Evolutionary conservation across 1,140 invertebrate genomes (phyloP).

Genomic region (Drosophila repleta): DNA sequence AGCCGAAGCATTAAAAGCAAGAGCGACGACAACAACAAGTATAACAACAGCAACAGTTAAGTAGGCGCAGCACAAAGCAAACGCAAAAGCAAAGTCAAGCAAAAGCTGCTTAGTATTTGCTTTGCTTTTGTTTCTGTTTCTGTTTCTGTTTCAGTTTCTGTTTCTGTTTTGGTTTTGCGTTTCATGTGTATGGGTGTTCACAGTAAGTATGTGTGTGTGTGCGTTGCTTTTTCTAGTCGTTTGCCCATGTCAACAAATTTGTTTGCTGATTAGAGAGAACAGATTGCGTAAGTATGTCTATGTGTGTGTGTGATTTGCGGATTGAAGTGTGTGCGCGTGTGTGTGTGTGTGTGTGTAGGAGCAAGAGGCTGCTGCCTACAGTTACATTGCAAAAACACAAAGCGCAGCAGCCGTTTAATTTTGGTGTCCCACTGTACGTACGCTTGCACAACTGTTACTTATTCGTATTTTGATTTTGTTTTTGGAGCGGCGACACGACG

Average conservation of each 20-base stretch:
- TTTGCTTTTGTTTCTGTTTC: constrained; percentile 13
- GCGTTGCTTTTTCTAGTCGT: constrained; percentile 26
- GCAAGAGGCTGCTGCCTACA: constrained; percentile 16
- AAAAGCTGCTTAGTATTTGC: constrained; percentile 39
- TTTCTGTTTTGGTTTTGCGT: constrained; percentile 13
- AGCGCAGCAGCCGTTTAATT: constrained; percentile 37
- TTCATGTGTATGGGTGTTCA: constrained; percentile 11
- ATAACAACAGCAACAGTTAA: constrained; percentile 41
- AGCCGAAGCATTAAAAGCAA: constrained; percentile 17
- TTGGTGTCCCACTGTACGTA: constrained; percentile 24
- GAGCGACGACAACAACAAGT: constrained; percentile 1
- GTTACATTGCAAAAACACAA: constrained; percentile 42
- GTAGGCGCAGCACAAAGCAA: constrained; percentile 28
- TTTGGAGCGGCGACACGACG: constrained; percentile 71
- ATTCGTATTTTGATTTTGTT: constrained; percentile 40
- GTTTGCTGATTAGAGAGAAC: constrained; percentile 59
- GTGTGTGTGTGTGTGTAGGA: background rate
- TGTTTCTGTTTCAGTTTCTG: constrained; percentile 15
- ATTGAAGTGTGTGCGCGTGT: constrained; percentile 2
- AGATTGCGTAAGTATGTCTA: constrained; percentile 30
- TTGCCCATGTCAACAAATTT: constrained; percentile 69
- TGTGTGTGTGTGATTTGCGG: constrained; percentile 10
- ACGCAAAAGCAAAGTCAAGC: constrained; percentile 14
- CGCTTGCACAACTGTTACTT: constrained; percentile 55
- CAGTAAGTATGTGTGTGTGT: constrained; percentile 5